phyloP scores from a whole-genome alignment of 2,113 vertebrate genomes.

The Anguilla rostrata region DNA sequence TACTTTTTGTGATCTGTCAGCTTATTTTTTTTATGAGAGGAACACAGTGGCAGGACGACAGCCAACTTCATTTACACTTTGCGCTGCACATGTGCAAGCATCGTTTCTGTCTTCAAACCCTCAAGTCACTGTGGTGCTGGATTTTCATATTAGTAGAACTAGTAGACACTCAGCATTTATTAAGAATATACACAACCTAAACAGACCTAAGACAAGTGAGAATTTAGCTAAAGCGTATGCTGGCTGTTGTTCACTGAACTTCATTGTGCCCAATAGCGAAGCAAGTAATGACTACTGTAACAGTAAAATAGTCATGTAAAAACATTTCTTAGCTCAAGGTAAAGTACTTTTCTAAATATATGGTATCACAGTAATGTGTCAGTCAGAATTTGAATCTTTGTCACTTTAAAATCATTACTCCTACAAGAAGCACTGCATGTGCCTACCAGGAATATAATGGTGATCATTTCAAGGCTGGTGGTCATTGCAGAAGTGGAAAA shows the following conservation, averaged over 20 bases:
- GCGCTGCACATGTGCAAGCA: not conserved
- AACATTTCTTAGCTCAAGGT: not conserved
- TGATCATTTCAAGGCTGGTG: not conserved
- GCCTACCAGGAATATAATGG: not conserved
- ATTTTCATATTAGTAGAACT: constrained; percentile 28
- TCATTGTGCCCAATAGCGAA: not conserved
- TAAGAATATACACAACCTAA: constrained; percentile 11
- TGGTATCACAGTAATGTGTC: not conserved
- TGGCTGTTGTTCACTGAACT: not conserved
- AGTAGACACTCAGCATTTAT: constrained; percentile 20
- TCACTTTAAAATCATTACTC: no score
- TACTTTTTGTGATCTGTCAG: constrained; percentile 55
- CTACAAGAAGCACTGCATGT: not conserved
- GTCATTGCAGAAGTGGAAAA: not conserved
- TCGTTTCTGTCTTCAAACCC: constrained; percentile 4
- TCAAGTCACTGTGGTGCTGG: constrained; percentile 44
- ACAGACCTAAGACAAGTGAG: not conserved
- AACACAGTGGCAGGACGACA: constrained; percentile 23
- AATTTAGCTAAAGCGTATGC: not conserved
- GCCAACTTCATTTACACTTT: constrained; percentile 31
- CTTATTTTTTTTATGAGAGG: constrained; percentile 47
- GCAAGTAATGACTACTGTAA: not conserved
- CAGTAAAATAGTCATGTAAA: no score
- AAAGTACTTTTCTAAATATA: not conserved
- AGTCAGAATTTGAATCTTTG: not conserved